A percentile compares a stretch with the other conserved stretches of the same genome.
Evolutionary conservation across 2,797 vertebrate species (phyloP).

Genomic region (Xyrichtys novacula): DNA sequence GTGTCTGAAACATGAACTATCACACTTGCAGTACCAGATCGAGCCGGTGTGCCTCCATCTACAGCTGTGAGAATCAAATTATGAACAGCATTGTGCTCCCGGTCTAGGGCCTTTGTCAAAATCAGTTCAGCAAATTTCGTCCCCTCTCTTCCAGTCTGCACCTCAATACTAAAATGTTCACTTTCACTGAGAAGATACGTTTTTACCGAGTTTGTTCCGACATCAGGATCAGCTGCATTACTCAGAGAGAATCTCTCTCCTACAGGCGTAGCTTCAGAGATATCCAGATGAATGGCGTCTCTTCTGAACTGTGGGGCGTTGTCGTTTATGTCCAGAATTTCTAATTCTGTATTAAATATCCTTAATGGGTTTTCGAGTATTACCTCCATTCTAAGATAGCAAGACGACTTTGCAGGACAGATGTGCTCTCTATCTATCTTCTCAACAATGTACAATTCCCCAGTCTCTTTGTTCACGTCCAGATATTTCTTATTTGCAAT

Average conservation of each 20-base stretch:
- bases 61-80: conserved; percentile 75
- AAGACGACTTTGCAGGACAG: conserved; percentile 40
- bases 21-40: conserved; percentile 76
- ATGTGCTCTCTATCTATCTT: conserved; percentile 82
- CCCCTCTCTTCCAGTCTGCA: conserved; percentile 68
- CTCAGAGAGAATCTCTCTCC: too few species aligned
- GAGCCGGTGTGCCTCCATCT: conserved; percentile 72
- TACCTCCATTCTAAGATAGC: too few species aligned
- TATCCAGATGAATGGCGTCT: too few species aligned
- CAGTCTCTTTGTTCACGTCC: conserved; percentile 73
- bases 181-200: conserved; percentile 71
- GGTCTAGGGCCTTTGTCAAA: conserved; percentile 60
- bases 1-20: conserved; percentile 80
- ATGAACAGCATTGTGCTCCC: conserved; percentile 71
- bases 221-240: too few species aligned
- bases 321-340: too few species aligned
- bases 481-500: conserved; percentile 69
- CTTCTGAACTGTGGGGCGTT: too few species aligned
- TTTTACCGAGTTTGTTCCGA: too few species aligned
- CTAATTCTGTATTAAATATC: too few species aligned
- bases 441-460: conserved; percentile 69
- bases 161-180: conserved; percentile 69
- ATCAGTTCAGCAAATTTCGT: conserved; percentile 65
- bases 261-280: too few species aligned
- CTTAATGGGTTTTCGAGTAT: too few species aligned